phyloP scores from a whole-genome alignment of 2,113 vertebrate genomes.

The Chaetops frenatus region DNA sequence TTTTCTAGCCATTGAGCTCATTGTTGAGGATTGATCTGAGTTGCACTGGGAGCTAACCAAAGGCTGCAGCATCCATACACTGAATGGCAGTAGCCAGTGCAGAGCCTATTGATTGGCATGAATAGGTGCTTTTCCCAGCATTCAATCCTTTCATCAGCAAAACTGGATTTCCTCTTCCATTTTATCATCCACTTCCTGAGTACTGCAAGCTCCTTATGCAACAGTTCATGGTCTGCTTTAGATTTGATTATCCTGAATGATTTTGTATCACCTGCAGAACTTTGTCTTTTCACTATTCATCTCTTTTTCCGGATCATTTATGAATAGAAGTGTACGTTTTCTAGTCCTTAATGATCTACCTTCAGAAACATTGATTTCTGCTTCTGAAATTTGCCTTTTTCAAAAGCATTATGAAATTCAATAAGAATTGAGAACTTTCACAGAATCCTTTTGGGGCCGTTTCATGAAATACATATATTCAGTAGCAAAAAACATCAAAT shows the following conservation, averaged over 20 bases:
- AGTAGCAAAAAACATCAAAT: not conserved
- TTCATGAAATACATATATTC: not conserved
- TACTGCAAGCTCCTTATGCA: not conserved
- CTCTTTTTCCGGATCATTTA: conserved; percentile 51
- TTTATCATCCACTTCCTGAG: not conserved
- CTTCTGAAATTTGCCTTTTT: conserved; percentile 30
- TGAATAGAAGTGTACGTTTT: conserved; percentile 31
- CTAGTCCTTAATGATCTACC: conserved; percentile 21
- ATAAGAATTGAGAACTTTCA: not conserved
- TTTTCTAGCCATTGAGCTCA: not conserved
- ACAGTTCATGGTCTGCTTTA: not conserved
- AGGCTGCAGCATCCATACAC: not conserved
- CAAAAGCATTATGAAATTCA: not conserved
- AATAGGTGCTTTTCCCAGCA: not conserved
- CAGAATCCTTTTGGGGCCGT: not conserved
- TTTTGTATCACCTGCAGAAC: conserved; percentile 16
- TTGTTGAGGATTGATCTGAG: not conserved
- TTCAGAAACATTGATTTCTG: conserved; percentile 38
- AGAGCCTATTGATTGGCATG: not conserved
- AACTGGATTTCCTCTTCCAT: not conserved
- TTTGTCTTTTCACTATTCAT: conserved; percentile 49
- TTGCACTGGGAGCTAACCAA: not conserved
- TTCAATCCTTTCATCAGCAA: not conserved
- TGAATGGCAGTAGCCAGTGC: not conserved
- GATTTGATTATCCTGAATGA: conserved; percentile 29